Evolutionary conservation across 2,888 invertebrate genomes (phyloP), one percentile per base, ranked within the genome.

Genomic region (Diploptera punctata): DNA sequence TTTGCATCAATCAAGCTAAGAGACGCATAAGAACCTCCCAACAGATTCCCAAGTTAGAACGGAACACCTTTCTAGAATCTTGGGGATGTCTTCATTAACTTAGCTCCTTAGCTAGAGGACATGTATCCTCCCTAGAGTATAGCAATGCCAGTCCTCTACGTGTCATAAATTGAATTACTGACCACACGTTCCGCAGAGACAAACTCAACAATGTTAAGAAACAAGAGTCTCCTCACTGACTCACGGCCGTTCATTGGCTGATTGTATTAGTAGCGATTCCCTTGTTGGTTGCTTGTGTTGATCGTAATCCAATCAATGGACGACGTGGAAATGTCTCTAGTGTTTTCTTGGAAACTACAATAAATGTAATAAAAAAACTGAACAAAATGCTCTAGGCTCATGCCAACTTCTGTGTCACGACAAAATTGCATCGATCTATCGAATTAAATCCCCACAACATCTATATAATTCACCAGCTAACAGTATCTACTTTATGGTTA

Each of bases 321-420:
- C 68, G 33, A 44, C 82, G 82, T 80, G 82, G 82, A 62, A 31
- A 65, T 44, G 19, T 47, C 44, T 16, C n/a, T 3, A 29, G 24
- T 54, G 54, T 54, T 57, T 57, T 57, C 57, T 57, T 31, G 29
- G 26, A 57, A 57, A 26, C 26, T 13, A 29, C 57, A 57, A 57
- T n/a, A 57, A n/a, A 13, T 29, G 9, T 24, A 3, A 19, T 16
- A 57, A 7, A 31, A 54, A n/a, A 33, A 47, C 26, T 13, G 4
- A 29, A 19, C 3, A n/a, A 29, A 57, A 18, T 31, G 57, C 57
- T 29, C 21, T 16, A 29, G 31, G 57, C 26, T 57, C 31, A 29
- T 57, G n/a, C 1, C 26, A 13, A n/a, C n/a, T n/a, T n/a, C n/a
- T n/a, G n/a, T n/a, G n/a, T n/a, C n/a, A n/a, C n/a, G n/a, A n/a